Evolutionary conservation across 2,888 invertebrate genomes (phyloP), one percentile per base, ranked within the genome.

Genomic region (Anarsia innoxiella): DNA sequence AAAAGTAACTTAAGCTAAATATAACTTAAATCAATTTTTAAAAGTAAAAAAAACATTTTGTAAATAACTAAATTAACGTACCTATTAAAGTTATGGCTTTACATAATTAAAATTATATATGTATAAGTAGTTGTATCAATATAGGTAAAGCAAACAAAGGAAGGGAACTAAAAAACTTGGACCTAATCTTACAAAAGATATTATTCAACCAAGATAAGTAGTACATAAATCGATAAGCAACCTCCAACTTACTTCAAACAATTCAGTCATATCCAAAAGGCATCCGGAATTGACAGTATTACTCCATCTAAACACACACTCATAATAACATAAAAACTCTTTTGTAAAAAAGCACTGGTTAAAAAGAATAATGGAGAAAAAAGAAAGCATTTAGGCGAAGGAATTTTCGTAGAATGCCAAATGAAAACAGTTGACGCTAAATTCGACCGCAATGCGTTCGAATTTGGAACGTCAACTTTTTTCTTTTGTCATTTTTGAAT

Each of bases 191-290:
- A 36, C 26, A 23, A 37, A n/a, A 27, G 23, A 14, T 30, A 29
- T 23, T 14, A 29, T 23, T 23, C 30, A 29, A 30, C 26, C 31
- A 26, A 12, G n/a, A 25, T 13, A 41, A 34, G 28, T 13, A 42
- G 34, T 25, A 42, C 39, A 36, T 46, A 40, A n/a, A 62, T 62
- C 59, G 51, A 62, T 61, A 55, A 40, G 30, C 34, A 25, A 14
- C 25, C 16, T 31, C 15, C 31, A 51, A 64, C 64, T 64, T 55
- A 64, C 64, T 57, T 59, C 56, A 11, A 41, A 23, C 28, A 41
- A 47, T 46, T 32, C 51, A 49, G 41, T 42, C 57, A 57, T 56
- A 47, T 62, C 56, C 61, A 49, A 46, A 57, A 61, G 59, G 59
- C 62, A 66, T 65, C 47, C 48, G 40, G 40, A 59, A 59, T 57